Conservation (phyloP, 2,113 vertebrate species). For the Sminthopsis crassicaudata region DNA sequence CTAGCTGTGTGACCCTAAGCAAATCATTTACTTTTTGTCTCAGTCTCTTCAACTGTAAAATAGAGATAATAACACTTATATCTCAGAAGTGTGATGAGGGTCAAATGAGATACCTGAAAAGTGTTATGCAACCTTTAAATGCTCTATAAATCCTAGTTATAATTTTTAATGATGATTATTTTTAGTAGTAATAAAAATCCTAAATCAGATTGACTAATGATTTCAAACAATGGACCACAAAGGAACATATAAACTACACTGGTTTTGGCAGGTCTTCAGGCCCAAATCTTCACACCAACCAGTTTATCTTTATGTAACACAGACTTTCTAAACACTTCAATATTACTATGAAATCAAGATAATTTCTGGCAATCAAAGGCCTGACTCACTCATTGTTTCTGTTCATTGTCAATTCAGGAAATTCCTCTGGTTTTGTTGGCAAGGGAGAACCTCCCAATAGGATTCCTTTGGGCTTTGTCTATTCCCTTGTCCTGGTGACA, state of each 20-base stretch:
- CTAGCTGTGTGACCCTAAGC: neutral
- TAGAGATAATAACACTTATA: neutral
- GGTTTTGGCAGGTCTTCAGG: constrained; percentile 62
- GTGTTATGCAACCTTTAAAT: neutral
- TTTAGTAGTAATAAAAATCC: neutral
- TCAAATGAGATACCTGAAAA: neutral
- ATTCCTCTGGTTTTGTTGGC: constrained; percentile 82
- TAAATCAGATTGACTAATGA: neutral
- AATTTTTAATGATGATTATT: neutral
- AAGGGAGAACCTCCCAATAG: constrained; percentile 66
- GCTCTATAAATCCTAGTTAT: neutral
- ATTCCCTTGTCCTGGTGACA: constrained; percentile 26
- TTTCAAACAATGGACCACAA: neutral
- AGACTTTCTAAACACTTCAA: constrained; percentile 77
- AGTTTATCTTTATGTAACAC: constrained; percentile 67
- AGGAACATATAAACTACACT: neutral
- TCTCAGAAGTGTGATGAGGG: neutral
- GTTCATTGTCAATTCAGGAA: constrained; percentile 82
- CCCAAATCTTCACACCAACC: constrained; percentile 55
- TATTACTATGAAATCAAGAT: constrained; percentile 76
- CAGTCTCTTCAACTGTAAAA: neutral
- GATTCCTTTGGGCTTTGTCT: constrained; percentile 69
- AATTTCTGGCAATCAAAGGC: constrained; percentile 77
- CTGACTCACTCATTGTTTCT: constrained; percentile 81
- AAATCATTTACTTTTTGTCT: neutral